These are phyloP conservation scores for Ophion costatus DNA, from an alignment of 2,888 invertebrate species.

Conservation along the genomic window DNA sequence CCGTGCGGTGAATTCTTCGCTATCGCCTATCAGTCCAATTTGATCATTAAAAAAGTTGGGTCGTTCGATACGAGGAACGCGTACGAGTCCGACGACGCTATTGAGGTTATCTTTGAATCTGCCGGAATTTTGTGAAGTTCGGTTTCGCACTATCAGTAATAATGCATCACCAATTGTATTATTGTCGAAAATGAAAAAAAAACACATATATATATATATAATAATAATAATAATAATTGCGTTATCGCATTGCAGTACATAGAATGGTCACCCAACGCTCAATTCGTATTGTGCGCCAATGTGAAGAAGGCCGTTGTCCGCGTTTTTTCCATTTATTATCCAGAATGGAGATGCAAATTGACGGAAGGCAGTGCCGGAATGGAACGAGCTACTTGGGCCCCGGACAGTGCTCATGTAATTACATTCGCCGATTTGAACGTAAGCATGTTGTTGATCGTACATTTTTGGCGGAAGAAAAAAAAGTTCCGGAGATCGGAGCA, in stretches of 20 bases:
- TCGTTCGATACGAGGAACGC: constrained; percentile 71
- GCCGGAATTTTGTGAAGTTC: constrained; percentile 2
- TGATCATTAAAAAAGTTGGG: constrained; percentile 73
- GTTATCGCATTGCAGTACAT: constrained; percentile 74
- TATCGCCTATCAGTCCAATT: constrained; percentile 75
- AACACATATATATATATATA: no score
- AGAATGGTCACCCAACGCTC: constrained; percentile 81
- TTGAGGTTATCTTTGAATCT: constrained; percentile 77
- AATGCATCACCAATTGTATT: constrained; percentile 11
- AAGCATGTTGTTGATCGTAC: constrained; percentile 37
- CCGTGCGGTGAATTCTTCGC: constrained; percentile 75
- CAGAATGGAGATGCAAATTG: constrained; percentile 85
- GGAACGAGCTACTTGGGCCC: constrained; percentile 84
- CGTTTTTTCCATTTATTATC: constrained; percentile 84
- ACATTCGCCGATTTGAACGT: constrained; percentile 85
- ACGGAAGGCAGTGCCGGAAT: constrained; percentile 85
- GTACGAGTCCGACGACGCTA: constrained; percentile 75
- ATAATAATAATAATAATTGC: no score
- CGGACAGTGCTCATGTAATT: constrained; percentile 84
- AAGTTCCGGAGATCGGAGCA: no score
- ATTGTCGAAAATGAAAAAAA: background rate
- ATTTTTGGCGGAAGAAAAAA: no score
- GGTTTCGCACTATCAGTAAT: constrained; percentile 4
- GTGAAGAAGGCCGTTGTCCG: constrained; percentile 78
- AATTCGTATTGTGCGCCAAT: constrained; percentile 79